Evolutionary conservation across 2,888 invertebrate genomes (phyloP).

Genomic region (Melanophora roralis): DNA sequence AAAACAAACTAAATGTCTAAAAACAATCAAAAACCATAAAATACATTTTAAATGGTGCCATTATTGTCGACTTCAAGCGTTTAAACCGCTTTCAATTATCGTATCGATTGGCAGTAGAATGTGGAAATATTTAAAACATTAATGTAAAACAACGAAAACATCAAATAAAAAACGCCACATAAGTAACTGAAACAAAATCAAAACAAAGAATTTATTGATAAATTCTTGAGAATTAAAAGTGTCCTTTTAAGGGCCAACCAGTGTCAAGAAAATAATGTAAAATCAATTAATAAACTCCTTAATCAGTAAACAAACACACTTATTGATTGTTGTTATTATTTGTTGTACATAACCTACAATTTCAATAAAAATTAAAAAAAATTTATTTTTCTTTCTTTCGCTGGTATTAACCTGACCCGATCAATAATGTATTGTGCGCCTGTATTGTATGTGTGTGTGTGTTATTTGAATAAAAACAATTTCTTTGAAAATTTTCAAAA

Average conservation of each 20-base stretch:
- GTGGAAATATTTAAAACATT: slow-evolving; percentile 20
- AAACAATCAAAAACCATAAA: slow-evolving; percentile 53
- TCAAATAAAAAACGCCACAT: slow-evolving; percentile 1
- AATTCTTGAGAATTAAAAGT: slow-evolving; percentile 32
- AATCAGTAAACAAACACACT: slow-evolving; percentile 19
- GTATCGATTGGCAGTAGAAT: slow-evolving; percentile 12
- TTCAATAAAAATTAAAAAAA: not conserved
- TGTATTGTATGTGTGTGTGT: not conserved
- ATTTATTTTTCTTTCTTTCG: not conserved
- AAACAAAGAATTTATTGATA: slow-evolving; percentile 6
- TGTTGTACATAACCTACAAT: slow-evolving; percentile 1
- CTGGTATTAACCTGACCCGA: not conserved
- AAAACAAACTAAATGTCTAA: slow-evolving; percentile 25
- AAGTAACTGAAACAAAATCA: slow-evolving; percentile 36
- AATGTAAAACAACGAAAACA: slow-evolving; percentile 13
- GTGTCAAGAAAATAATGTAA: slow-evolving; percentile 28
- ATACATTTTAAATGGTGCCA: slow-evolving; percentile 58
- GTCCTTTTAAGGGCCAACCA: slow-evolving; percentile 22
- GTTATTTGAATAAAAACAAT: slow-evolving; percentile 8
- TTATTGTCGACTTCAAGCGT: slow-evolving; percentile 54
- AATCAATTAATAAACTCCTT: slow-evolving; percentile 18
- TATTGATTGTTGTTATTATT: slow-evolving; percentile 20
- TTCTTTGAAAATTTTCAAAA: not conserved
- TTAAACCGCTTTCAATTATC: slow-evolving; percentile 53
- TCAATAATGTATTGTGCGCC: slow-evolving; percentile 1